phyloP scores from a whole-genome alignment of 2,888 invertebrate genomes.

The Tolmerus cingulatus region DNA sequence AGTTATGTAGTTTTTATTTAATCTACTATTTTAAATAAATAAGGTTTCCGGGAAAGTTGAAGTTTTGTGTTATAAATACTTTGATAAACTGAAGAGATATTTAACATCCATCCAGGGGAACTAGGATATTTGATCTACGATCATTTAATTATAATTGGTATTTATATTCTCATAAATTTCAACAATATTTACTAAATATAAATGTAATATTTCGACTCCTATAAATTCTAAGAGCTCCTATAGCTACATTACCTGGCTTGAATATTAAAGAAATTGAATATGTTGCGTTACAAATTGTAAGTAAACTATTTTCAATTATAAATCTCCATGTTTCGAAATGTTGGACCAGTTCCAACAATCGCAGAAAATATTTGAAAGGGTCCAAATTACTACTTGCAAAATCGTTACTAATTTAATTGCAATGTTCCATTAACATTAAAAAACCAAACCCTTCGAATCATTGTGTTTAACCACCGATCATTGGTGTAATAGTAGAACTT shows the following conservation, averaged over 20 bases:
- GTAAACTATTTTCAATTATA: not conserved
- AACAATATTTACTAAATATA: no score
- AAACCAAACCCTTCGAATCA: not conserved
- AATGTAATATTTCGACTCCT: no score
- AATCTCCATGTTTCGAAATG: not conserved
- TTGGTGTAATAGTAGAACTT: not conserved
- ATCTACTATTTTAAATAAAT: not conserved
- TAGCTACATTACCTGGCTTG: not conserved
- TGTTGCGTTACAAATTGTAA: not conserved
- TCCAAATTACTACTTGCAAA: not conserved
- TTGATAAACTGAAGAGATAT: not conserved
- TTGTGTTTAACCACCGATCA: not conserved
- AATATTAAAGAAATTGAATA: not conserved
- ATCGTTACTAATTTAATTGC: not conserved
- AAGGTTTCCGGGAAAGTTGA: not conserved
- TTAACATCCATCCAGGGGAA: not conserved
- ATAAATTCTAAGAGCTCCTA: not conserved
- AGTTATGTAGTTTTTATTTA: not conserved
- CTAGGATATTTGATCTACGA: not conserved
- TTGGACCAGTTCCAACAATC: not conserved
- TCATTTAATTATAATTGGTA: no score
- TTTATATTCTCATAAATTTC: no score
- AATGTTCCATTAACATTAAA: not conserved
- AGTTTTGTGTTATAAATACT: not conserved
- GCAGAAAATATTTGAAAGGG: not conserved